Percentiles rank a stretch among this genome's conserved stretches.
These are phyloP conservation scores for Trachymyrmex septentrionalis DNA, from an alignment of 1,140 invertebrate species.

Conservation along the genomic window DNA sequence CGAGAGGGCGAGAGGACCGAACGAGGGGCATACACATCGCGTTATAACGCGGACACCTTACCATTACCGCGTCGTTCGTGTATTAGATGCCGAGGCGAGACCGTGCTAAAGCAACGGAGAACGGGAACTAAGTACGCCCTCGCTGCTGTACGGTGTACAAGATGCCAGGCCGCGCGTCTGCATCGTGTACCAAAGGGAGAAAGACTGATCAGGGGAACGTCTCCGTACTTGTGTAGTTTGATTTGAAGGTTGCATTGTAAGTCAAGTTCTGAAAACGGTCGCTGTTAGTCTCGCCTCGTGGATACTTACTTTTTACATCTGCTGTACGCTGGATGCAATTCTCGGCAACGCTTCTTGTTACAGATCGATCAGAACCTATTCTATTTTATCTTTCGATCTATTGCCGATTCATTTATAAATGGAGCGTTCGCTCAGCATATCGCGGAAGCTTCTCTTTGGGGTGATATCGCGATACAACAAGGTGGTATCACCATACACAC, in stretches of 20 bases:
- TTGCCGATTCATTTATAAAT: neutral
- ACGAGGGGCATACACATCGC: slow-evolving; percentile 68
- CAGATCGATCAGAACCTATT: neutral
- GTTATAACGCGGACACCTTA: slow-evolving; percentile 80
- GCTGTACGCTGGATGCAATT: neutral
- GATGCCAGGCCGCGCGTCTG: neutral
- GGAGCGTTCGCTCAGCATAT: neutral
- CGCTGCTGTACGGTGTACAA: slow-evolving; percentile 51
- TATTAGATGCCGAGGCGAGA: slow-evolving; percentile 74
- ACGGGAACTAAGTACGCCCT: slow-evolving; percentile 62
- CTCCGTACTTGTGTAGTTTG: neutral
- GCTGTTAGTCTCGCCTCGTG: neutral
- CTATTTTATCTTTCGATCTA: neutral
- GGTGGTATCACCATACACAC: slow-evolving; percentile 16
- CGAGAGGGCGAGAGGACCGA: slow-evolving; percentile 30
- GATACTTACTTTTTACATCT: neutral
- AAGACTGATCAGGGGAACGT: slow-evolving; percentile 22
- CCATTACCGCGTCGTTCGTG: slow-evolving; percentile 80
- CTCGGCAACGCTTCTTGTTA: neutral
- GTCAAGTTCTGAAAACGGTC: neutral
- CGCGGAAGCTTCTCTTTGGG: neutral
- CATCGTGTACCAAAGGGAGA: neutral
- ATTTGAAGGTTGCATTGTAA: slow-evolving; percentile 21
- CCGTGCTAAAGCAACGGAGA: slow-evolving; percentile 29
- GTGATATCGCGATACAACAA: neutral